A percentile compares a stretch with the other conserved stretches of the same genome.
phyloP scores from a whole-genome alignment of 1,140 invertebrate species.

The Physella acuta region DNA sequence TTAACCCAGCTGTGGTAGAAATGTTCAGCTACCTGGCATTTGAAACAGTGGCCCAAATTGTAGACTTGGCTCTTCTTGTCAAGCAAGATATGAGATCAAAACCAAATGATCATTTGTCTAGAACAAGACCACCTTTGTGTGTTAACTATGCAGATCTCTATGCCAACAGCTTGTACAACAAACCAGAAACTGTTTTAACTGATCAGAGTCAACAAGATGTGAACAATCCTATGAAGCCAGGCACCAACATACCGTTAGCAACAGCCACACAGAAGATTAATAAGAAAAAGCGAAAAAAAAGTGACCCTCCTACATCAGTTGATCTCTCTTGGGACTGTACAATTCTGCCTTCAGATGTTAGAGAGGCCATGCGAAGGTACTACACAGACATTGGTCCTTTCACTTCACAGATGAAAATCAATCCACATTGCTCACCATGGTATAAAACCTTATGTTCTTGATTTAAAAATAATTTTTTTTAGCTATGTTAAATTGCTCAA shows the following conservation, averaged over 20 bases:
- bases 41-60: constrained; percentile 69
- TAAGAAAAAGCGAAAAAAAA: constrained; percentile 1
- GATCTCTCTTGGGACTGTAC: constrained; percentile 18
- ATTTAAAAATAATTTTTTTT: too few relatives aligned
- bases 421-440: constrained; percentile 1
- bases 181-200: neutral
- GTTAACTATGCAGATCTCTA: constrained; percentile 43
- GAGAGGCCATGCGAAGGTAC: constrained; percentile 21
- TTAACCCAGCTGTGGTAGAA: constrained; percentile 55
- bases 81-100: constrained; percentile 65
- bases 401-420: constrained; percentile 14
- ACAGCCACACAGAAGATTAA: neutral
- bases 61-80: constrained; percentile 69
- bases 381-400: constrained; percentile 22
- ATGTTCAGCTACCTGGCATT: constrained; percentile 70
- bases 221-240: neutral
- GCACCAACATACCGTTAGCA: too few relatives aligned
- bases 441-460: neutral
- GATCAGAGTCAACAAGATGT: neutral
- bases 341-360: constrained; percentile 16
- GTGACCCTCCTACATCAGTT: constrained; percentile 6
- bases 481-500: too few relatives aligned
- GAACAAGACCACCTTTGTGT: constrained; percentile 41
- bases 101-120: constrained; percentile 61
- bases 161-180: constrained; percentile 18